A percentile compares a stretch with the other conserved stretches of the same genome.
phyloP scores from a whole-genome alignment of 2,797 vertebrate species.

The Anguilla pacifica region DNA sequence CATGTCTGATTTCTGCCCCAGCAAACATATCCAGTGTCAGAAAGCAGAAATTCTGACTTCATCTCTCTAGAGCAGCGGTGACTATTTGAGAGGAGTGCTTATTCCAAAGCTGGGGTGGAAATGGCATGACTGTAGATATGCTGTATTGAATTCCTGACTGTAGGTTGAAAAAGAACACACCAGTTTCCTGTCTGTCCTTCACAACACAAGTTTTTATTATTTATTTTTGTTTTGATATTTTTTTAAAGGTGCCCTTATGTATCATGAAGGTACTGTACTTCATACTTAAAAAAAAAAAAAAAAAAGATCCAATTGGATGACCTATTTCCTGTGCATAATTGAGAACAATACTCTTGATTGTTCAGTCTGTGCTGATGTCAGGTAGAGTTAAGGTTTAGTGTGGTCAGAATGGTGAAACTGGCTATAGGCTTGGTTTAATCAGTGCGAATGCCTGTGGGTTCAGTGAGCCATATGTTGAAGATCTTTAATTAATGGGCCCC shows the following conservation, averaged over 20 bases:
- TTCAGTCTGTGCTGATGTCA: slow-evolving; percentile 2
- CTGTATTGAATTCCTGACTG: background rate
- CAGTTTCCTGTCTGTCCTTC: background rate
- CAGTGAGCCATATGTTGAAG: background rate
- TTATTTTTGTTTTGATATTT: background rate
- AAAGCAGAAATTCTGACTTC: slow-evolving; percentile 13
- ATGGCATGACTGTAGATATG: background rate
- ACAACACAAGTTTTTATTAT: background rate
- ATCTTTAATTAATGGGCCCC: slow-evolving; percentile 16
- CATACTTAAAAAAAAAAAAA: background rate
- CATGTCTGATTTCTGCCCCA: background rate
- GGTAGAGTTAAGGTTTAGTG: slow-evolving; percentile 1
- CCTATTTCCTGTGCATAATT: slow-evolving; percentile 19
- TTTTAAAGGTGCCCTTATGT: background rate
- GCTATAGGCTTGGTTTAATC: background rate
- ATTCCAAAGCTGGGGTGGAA: background rate
- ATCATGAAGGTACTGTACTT: background rate
- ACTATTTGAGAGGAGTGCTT: background rate
- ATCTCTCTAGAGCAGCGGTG: background rate
- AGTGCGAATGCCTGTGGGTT: background rate
- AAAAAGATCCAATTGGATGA: slow-evolving; percentile 8
- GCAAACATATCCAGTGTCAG: background rate
- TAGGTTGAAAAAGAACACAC: background rate
- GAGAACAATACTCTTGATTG: slow-evolving; percentile 10
- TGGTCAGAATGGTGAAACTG: slow-evolving; percentile 4